phyloP scores from a whole-genome alignment of 1,140 invertebrate genomes.

The Drosophila truncata region DNA sequence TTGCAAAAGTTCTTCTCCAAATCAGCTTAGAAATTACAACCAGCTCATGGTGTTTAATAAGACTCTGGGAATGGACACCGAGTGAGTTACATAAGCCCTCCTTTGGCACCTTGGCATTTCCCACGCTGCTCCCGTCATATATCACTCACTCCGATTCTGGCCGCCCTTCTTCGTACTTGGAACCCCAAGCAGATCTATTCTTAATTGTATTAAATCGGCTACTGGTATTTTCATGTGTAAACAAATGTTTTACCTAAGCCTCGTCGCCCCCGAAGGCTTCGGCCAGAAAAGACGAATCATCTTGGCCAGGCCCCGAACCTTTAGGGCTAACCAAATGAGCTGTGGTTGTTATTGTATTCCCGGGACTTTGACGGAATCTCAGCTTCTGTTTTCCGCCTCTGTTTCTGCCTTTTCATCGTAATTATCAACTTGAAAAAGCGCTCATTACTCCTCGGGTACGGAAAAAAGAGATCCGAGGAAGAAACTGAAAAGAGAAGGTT shows the following conservation, averaged over 20 bases:
- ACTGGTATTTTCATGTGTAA: constrained; percentile 80
- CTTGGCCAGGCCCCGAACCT: constrained; percentile 19
- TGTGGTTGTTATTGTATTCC: constrained; percentile 31
- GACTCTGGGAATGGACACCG: constrained; percentile 38
- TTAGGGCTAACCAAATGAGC: constrained; percentile 69
- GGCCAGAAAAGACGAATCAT: constrained; percentile 59
- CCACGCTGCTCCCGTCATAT: constrained; percentile 75
- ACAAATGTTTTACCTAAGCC: constrained; percentile 79
- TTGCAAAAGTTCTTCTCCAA: constrained; percentile 58
- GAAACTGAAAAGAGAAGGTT: constrained; percentile 27
- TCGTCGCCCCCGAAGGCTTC: constrained; percentile 26
- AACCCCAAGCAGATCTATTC: constrained; percentile 26
- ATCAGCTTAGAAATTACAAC: constrained; percentile 76
- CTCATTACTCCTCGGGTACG: constrained; percentile 57
- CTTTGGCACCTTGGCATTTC: constrained; percentile 40
- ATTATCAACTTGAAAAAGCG: constrained; percentile 80
- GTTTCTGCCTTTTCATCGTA: constrained; percentile 78
- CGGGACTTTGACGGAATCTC: constrained; percentile 17
- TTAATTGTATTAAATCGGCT: constrained; percentile 75
- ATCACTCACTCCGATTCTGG: constrained; percentile 25
- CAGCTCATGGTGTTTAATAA: constrained; percentile 74
- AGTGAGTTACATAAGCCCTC: constrained; percentile 63
- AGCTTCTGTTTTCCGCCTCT: constrained; percentile 23
- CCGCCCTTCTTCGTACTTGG: constrained; percentile 17
- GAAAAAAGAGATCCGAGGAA: constrained; percentile 15